phyloP scores from a whole-genome alignment of 2,888 invertebrate species.

The Drepanosiphum platanoidis region DNA sequence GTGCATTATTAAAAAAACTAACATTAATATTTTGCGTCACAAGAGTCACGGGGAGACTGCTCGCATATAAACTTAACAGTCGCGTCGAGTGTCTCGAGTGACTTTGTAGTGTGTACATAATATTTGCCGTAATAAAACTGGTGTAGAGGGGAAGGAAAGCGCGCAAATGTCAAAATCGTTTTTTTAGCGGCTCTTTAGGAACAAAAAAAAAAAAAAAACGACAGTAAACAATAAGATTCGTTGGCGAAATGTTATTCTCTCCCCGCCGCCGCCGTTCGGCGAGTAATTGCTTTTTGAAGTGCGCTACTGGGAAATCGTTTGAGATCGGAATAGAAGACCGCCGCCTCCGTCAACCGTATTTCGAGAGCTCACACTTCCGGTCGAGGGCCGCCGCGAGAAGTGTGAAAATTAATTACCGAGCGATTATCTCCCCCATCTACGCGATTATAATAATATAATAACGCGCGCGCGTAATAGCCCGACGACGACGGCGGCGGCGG shows the following conservation, averaged over 20 bases:
- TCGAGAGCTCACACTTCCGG: constrained; percentile 45
- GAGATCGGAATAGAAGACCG: constrained; percentile 18
- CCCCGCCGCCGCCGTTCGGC: neutral
- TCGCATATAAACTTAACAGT: no score
- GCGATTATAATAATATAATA: neutral
- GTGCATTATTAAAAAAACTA: no score
- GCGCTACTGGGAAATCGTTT: constrained; percentile 41
- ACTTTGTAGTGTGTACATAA: neutral
- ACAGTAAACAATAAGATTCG: constrained; percentile 34
- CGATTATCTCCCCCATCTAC: constrained; percentile 23
- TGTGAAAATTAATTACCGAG: constrained; percentile 45
- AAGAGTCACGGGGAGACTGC: no score
- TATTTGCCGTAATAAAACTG: neutral
- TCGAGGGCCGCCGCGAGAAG: neutral
- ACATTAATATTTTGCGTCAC: no score
- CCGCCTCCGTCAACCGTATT: constrained; percentile 16
- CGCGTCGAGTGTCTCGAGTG: neutral
- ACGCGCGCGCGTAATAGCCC: no score
- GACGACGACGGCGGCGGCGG: no score
- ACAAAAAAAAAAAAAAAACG: no score
- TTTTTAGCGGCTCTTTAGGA: neutral
- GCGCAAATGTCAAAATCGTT: neutral
- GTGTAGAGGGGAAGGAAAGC: neutral
- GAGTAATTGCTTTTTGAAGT: constrained; percentile 57
- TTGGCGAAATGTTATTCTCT: constrained; percentile 32